phyloP scores from a whole-genome alignment of 2,888 invertebrate species.

The Spodoptera picta region DNA sequence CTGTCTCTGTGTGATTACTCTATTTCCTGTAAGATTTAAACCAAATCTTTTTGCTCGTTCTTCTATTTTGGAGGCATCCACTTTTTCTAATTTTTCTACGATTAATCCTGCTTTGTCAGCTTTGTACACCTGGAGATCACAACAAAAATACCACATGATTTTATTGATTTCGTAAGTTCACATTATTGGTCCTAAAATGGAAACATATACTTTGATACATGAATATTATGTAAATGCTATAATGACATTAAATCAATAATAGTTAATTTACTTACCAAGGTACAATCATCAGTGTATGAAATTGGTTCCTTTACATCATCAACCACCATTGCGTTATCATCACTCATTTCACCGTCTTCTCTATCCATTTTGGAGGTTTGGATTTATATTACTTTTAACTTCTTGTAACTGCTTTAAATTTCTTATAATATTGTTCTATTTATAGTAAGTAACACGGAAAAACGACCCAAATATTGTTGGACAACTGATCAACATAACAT shows the following conservation, averaged over 20 bases:
- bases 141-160: no score
- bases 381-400: no score
- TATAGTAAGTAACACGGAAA: no score
- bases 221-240: no score
- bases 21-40: constrained; percentile 78
- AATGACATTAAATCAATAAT: no score
- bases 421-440: no score
- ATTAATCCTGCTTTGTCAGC: constrained; percentile 75
- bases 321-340: constrained; percentile 78
- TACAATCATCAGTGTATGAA: constrained; percentile 58
- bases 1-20: constrained; percentile 81
- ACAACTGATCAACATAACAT: no score
- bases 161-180: no score
- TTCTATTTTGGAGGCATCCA: constrained; percentile 81
- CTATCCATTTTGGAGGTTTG: constrained; percentile 66
- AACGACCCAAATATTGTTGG: no score
- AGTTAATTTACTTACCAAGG: constrained; percentile 65
- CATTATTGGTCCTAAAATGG: no score
- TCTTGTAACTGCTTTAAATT: no score
- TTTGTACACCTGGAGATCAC: constrained; percentile 61
- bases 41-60: constrained; percentile 84
- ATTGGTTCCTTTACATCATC: constrained; percentile 66
- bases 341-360: constrained; percentile 87
- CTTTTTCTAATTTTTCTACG: constrained; percentile 76
- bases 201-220: no score